Evolutionary conservation across 2,797 vertebrate species (phyloP).

Genomic region (Myiothlypis coronata): DNA sequence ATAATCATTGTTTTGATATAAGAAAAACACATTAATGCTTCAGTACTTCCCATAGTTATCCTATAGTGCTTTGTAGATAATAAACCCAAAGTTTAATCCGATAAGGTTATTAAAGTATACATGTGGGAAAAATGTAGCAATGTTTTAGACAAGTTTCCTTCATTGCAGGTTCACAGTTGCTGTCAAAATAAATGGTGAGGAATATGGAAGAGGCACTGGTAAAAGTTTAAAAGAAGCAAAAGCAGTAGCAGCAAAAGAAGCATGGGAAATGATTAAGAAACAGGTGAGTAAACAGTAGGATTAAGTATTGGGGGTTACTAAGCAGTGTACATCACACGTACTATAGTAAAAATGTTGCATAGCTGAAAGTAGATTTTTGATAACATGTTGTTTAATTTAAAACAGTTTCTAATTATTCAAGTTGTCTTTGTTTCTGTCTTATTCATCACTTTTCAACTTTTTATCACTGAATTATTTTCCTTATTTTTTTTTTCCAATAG

Average conservation of each 20-base stretch:
- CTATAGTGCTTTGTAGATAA: not conserved
- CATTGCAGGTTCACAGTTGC: conserved; percentile 66
- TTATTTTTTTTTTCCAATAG: not conserved
- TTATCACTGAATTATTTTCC: not conserved
- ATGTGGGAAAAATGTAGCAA: not conserved
- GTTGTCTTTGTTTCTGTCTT: not conserved
- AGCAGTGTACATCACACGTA: not conserved
- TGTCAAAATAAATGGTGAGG: not conserved
- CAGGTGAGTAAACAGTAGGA: conserved; percentile 14
- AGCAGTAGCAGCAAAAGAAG: conserved; percentile 54
- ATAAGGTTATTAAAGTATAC: not conserved
- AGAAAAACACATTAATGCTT: not conserved
- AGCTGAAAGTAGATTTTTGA: not conserved
- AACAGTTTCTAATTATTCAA: not conserved
- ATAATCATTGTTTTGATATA: not conserved
- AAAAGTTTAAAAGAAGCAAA: conserved; percentile 69
- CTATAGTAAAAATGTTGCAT: not conserved
- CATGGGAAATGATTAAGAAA: not conserved
- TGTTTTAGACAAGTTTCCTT: conserved; percentile 13
- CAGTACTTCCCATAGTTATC: not conserved
- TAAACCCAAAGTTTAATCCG: not conserved
- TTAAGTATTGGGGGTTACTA: not conserved
- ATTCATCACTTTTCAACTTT: not conserved
- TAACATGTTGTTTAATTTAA: not conserved
- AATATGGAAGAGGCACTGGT: conserved; percentile 50